A percentile compares a stretch with the other conserved stretches of the same genome.
Evolutionary conservation across 2,888 invertebrate genomes (phyloP).

Genomic region (Cheilosia pagana): DNA sequence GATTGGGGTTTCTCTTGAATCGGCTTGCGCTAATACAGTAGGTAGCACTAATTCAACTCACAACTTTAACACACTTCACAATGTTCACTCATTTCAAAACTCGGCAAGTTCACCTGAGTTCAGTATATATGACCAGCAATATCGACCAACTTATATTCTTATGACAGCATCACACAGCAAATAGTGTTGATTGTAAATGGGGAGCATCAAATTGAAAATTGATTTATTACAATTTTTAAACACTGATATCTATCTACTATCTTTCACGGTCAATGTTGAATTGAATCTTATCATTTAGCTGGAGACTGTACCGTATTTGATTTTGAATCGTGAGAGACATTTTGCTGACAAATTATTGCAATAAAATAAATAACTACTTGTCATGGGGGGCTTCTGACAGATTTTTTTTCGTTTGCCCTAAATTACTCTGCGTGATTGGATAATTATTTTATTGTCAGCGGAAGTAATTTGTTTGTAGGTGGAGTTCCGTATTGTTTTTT

Average conservation of each 20-base stretch:
- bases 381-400: too few relatives aligned
- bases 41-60: background rate
- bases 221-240: constrained; percentile 19
- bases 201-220: constrained; percentile 33
- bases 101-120: constrained; percentile 4
- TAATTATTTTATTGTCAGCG: too few relatives aligned
- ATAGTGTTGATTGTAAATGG: background rate
- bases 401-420: too few relatives aligned
- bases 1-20: background rate
- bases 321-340: background rate
- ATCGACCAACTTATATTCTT: constrained; percentile 20
- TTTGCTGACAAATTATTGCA: too few relatives aligned
- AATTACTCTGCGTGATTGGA: too few relatives aligned
- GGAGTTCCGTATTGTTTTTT: too few relatives aligned
- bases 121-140: constrained; percentile 18
- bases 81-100: background rate
- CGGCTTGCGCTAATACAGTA: background rate
- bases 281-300: too few relatives aligned
- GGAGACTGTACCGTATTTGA: background rate
- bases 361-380: too few relatives aligned
- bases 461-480: too few relatives aligned
- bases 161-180: background rate
- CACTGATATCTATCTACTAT: constrained; percentile 7
- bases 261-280: background rate
- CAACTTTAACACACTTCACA: background rate